Percentiles rank a stretch among this genome's conserved stretches.
Evolutionary conservation across 2,797 vertebrate genomes (phyloP).

Genomic region (Gymnoscopelus microlampas): DNA sequence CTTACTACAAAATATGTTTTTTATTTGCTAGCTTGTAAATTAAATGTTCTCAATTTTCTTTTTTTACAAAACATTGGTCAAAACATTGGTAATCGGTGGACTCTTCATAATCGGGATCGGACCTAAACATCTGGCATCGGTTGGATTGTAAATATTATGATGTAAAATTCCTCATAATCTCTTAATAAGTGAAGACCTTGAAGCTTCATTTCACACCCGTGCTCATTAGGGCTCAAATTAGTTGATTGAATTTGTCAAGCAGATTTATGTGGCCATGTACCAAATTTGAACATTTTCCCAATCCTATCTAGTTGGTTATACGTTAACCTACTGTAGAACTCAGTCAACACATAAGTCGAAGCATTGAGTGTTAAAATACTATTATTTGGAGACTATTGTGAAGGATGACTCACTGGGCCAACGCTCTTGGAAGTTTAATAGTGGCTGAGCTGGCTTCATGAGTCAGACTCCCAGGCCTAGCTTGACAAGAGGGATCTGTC

Average conservation of each 20-base stretch:
- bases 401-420: conserved; percentile 2
- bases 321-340: background rate
- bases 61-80: too few species aligned
- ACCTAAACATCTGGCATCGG: too few species aligned
- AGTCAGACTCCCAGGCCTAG: background rate
- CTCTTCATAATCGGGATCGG: too few species aligned
- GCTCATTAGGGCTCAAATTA: background rate
- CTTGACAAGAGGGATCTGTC: conserved; percentile 4
- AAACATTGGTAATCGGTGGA: too few species aligned
- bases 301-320: background rate
- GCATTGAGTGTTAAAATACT: background rate
- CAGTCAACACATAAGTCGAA: background rate
- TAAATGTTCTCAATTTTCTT: too few species aligned
- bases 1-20: too few species aligned
- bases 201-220: background rate
- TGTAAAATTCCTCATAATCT: too few species aligned
- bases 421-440: conserved; percentile 15
- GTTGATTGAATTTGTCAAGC: background rate
- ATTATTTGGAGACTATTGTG: conserved; percentile 9
- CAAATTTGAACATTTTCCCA: background rate
- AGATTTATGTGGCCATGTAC: background rate
- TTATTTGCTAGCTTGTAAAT: too few species aligned
- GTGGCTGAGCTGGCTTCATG: conserved; percentile 19
- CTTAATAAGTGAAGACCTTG: too few species aligned
- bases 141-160: too few species aligned